These are phyloP conservation scores for Alca torda DNA, from an alignment of 2,797 vertebrate species.

Conservation along the genomic window DNA sequence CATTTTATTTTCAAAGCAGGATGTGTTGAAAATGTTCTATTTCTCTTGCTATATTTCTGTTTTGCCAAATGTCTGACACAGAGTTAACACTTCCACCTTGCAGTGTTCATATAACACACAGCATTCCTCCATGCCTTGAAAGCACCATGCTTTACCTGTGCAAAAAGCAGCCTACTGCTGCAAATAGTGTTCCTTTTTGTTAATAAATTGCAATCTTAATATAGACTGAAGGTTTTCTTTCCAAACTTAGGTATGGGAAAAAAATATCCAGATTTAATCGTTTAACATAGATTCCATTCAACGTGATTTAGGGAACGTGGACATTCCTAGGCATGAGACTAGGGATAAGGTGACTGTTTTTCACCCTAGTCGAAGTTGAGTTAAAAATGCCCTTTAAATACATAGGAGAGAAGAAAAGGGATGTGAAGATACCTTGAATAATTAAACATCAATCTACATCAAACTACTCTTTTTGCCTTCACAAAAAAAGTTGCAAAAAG, in stretches of 20 bases:
- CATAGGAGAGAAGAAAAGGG: not conserved
- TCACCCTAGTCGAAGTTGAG: not conserved
- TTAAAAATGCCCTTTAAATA: not conserved
- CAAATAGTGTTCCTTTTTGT: not conserved
- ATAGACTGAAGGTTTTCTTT: not conserved
- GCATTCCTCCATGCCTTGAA: not conserved
- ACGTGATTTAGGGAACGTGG: not conserved
- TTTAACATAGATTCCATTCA: not conserved
- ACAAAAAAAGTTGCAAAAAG: not conserved
- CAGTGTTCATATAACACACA: not conserved
- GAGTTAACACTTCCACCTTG: slow-evolving; percentile 18
- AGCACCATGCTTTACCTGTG: not conserved
- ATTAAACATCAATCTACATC: not conserved
- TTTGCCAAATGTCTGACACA: slow-evolving; percentile 5
- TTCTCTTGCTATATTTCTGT: slow-evolving; percentile 17
- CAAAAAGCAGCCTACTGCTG: not conserved
- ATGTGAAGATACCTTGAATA: not conserved
- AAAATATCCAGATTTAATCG: not conserved
- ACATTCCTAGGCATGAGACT: not conserved
- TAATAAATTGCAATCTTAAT: not conserved
- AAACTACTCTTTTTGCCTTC: not conserved
- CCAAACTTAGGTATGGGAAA: not conserved
- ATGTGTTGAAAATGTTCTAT: slow-evolving; percentile 41
- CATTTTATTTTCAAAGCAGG: slow-evolving; percentile 40
- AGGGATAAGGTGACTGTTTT: not conserved